Percentiles rank a stretch among this genome's conserved stretches.
Conservation (phyloP, 1,140 invertebrate species). For the Atta colombica region DNA sequence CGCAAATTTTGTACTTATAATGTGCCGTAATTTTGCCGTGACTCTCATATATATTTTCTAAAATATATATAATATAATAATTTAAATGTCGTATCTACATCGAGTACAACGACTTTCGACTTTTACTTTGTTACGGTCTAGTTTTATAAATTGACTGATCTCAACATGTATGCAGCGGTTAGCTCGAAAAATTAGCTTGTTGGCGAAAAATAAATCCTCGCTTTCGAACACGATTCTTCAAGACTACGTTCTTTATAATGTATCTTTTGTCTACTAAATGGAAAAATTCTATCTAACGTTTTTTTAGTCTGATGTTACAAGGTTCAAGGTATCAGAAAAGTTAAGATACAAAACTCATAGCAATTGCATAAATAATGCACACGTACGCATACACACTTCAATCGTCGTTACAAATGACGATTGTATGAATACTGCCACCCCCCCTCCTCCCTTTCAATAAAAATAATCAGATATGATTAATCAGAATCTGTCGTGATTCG, state of each 20-base stretch:
- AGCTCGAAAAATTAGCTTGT: not conserved
- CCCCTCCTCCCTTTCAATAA: not conserved
- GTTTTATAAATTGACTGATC: constrained; percentile 21
- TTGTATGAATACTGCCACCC: not conserved
- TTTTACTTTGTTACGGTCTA: constrained; percentile 56
- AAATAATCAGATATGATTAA: not conserved
- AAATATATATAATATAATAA: no score
- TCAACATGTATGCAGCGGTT: not conserved
- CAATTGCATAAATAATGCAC: constrained; percentile 14
- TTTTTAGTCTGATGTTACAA: not conserved
- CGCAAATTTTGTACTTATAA: no score
- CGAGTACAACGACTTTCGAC: constrained; percentile 25
- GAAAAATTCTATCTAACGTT: not conserved
- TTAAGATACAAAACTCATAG: not conserved
- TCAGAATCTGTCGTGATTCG: not conserved
- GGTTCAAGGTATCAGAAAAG: not conserved
- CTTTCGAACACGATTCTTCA: not conserved
- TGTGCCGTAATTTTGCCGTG: no score
- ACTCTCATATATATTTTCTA: not conserved
- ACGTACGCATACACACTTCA: not conserved
- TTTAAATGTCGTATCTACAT: not conserved
- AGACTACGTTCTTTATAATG: not conserved
- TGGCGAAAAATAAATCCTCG: constrained; percentile 3
- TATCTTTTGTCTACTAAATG: not conserved
- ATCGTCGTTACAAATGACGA: constrained; percentile 6